phyloP scores from a whole-genome alignment of 2,797 vertebrate genomes.

The Rhincodon typus region DNA sequence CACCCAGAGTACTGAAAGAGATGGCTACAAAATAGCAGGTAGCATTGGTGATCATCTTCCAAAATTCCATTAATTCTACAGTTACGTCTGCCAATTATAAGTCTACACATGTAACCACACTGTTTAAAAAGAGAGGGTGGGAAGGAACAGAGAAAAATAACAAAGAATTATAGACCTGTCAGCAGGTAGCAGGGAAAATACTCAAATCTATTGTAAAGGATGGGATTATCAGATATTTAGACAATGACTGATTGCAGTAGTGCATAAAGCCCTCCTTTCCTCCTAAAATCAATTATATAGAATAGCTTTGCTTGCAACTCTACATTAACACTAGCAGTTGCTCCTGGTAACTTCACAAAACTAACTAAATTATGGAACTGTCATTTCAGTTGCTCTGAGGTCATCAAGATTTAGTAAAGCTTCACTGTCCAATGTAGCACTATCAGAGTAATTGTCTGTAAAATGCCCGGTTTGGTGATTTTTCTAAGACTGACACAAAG shows the following conservation, averaged over 20 bases:
- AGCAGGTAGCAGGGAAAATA: too few relatives aligned
- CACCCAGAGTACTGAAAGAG: too few relatives aligned
- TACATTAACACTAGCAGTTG: not conserved
- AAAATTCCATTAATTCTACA: too few relatives aligned
- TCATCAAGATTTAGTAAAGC: not conserved
- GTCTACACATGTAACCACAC: too few relatives aligned
- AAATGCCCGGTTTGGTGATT: not conserved
- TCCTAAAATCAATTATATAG: not conserved
- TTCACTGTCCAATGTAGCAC: not conserved
- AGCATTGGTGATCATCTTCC: too few relatives aligned
- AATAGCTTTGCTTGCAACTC: not conserved
- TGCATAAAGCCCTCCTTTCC: not conserved
- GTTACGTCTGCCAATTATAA: too few relatives aligned
- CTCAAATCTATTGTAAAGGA: not conserved
- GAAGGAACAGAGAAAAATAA: too few relatives aligned
- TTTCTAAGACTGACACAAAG: not conserved
- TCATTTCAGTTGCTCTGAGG: not conserved
- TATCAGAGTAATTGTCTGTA: not conserved
- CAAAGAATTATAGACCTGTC: too few relatives aligned
- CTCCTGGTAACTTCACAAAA: not conserved
- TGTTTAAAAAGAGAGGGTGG: too few relatives aligned
- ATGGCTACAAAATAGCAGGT: too few relatives aligned
- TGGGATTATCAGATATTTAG: not conserved
- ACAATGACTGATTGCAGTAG: too few relatives aligned
- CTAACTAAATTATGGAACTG: not conserved